Evolutionary conservation across 2,797 vertebrate genomes (phyloP).

Genomic region (Sebastes oblongus): DNA sequence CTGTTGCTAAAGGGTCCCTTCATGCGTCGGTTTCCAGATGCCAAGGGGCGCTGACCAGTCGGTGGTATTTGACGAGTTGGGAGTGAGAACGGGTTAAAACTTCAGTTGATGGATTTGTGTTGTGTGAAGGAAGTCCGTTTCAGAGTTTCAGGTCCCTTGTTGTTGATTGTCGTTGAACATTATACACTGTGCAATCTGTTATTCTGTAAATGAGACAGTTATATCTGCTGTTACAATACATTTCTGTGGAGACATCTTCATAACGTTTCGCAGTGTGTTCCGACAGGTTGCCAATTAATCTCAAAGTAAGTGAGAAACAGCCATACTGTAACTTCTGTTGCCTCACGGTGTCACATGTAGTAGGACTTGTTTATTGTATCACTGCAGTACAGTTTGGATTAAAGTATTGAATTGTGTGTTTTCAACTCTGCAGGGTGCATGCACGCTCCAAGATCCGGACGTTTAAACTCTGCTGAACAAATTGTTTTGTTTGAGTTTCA

Average conservation of each 20-base stretch:
- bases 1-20: too few species aligned
- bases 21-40: neutral
- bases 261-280: constrained; percentile 21
- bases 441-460: constrained; percentile 31
- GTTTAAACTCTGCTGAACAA: neutral
- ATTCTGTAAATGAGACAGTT: constrained; percentile 47
- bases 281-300: constrained; percentile 25
- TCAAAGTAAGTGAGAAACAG: constrained; percentile 14
- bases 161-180: constrained; percentile 63
- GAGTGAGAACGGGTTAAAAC: neutral
- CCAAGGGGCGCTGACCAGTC: neutral
- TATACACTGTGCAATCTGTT: constrained; percentile 55
- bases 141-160: constrained; percentile 21
- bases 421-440: constrained; percentile 15
- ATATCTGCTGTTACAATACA: constrained; percentile 41
- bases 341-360: constrained; percentile 23
- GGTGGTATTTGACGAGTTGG: too few species aligned
- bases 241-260: constrained; percentile 15
- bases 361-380: constrained; percentile 35
- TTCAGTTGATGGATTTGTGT: neutral
- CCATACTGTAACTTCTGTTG: constrained; percentile 11
- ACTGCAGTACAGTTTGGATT: constrained; percentile 19
- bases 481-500: neutral
- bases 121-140: neutral
- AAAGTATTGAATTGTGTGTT: constrained; percentile 25